Evolutionary conservation across 2,888 invertebrate genomes (phyloP).

Genomic region (Drosophila affinis): DNA sequence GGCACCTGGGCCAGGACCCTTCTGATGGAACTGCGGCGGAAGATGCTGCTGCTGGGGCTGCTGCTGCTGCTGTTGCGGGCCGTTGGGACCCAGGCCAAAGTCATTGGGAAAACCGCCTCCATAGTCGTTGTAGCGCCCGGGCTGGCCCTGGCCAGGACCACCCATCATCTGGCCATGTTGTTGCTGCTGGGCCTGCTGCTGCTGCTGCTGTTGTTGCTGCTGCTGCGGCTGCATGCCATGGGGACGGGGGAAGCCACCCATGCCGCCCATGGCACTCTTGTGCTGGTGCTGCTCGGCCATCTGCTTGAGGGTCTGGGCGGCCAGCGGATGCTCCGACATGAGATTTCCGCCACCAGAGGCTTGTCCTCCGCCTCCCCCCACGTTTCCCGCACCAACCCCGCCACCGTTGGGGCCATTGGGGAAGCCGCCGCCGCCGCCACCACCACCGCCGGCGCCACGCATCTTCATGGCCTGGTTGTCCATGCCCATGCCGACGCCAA

Average conservation of each 20-base stretch:
- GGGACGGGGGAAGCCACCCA: slow-evolving; percentile 85
- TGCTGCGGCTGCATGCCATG: slow-evolving; percentile 81
- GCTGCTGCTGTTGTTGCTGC: slow-evolving; percentile 84
- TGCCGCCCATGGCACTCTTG: slow-evolving; percentile 89
- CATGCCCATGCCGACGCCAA: slow-evolving; percentile 65
- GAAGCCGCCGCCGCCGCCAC: slow-evolving; percentile 14
- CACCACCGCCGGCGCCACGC: slow-evolving; percentile 41
- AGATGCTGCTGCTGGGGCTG: slow-evolving; percentile 73
- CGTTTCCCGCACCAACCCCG: slow-evolving; percentile 63
- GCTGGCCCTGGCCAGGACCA: slow-evolving; percentile 58
- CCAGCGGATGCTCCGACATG: slow-evolving; percentile 91
- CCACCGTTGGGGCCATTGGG: slow-evolving; percentile 56
- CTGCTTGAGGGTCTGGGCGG: slow-evolving; percentile 97
- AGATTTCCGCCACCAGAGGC: slow-evolving; percentile 76
- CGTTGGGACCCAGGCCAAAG: slow-evolving; percentile 83
- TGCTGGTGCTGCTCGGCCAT: slow-evolving; percentile 99
- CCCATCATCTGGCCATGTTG: slow-evolving; percentile 79
- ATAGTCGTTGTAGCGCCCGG: slow-evolving; percentile 86
- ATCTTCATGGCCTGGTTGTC: slow-evolving; percentile 72
- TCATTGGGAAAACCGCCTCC: slow-evolving; percentile 85
- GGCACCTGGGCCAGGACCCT: slow-evolving; percentile 72
- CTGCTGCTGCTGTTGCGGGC: slow-evolving; percentile 72
- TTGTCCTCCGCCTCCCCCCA: slow-evolving; percentile 48
- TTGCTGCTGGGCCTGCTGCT: slow-evolving; percentile 83
- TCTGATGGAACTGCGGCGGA: slow-evolving; percentile 83